Conservation (phyloP, 1,140 invertebrate genomes). For the Rhopalosiphum padi region DNA sequence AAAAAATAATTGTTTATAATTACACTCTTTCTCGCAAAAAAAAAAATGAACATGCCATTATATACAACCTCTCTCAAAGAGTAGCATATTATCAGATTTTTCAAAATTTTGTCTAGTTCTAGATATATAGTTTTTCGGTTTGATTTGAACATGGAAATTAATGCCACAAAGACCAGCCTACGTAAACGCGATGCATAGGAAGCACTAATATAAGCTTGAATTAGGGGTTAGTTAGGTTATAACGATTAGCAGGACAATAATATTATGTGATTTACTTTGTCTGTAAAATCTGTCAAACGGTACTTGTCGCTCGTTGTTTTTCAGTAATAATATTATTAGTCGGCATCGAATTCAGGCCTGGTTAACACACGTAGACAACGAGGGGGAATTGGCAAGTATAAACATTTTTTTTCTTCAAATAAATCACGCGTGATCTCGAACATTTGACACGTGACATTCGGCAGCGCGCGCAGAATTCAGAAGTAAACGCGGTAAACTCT, state of each 20-base stretch:
- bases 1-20: too few species aligned
- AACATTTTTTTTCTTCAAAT: background rate
- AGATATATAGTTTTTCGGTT: too few species aligned
- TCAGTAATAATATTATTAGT: background rate
- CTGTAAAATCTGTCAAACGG: background rate
- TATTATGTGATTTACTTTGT: background rate
- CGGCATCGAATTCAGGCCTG: rapidly evolving
- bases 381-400: background rate
- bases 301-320: background rate
- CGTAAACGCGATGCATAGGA: too few species aligned
- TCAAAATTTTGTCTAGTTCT: too few species aligned
- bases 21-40: too few species aligned
- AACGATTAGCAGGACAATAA: background rate
- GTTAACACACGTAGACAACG: background rate
- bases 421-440: background rate
- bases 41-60: too few species aligned
- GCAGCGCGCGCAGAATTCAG: background rate
- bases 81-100: too few species aligned
- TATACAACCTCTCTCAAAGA: too few species aligned
- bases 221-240: background rate
- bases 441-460: background rate
- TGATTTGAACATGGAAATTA: too few species aligned
- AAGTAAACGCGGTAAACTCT: background rate
- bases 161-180: too few species aligned
- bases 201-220: background rate